These are phyloP conservation scores for Azorinus chamasolen DNA, from an alignment of 2,888 invertebrate genomes.

Conservation along the genomic window DNA sequence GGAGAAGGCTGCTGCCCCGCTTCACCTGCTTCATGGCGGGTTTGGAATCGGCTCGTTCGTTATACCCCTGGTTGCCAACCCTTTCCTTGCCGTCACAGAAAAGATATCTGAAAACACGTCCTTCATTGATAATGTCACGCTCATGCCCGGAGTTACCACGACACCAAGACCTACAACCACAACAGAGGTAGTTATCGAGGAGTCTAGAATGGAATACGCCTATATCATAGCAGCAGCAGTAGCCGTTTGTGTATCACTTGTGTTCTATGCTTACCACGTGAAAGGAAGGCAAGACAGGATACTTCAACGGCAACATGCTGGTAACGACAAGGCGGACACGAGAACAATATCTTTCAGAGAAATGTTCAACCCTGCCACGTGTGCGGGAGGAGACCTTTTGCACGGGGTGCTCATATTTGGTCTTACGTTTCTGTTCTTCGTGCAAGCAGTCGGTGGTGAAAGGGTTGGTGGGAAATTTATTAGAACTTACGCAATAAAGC, in stretches of 20 bases:
- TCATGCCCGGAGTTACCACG: neutral
- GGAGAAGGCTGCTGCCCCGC: conserved; percentile 71
- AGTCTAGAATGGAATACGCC: conserved; percentile 70
- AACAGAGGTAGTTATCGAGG: conserved; percentile 28
- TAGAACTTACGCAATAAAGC: conserved; percentile 70
- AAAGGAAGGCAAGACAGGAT: conserved; percentile 11
- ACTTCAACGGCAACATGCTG: neutral
- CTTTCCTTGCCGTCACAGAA: conserved; percentile 68
- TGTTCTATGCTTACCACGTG: conserved; percentile 67
- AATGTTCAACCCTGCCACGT: conserved; percentile 69
- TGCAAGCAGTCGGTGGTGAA: conserved; percentile 71
- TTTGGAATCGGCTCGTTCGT: conserved; percentile 78
- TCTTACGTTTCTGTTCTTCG: conserved; percentile 68
- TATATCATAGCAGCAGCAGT: conserved; percentile 65
- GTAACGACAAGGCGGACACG: neutral
- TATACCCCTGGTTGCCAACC: conserved; percentile 74
- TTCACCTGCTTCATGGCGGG: conserved; percentile 76
- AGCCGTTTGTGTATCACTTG: conserved; percentile 47
- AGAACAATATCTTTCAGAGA: conserved; percentile 37
- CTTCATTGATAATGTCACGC: neutral
- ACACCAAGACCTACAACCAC: conserved; percentile 6
- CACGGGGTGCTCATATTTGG: conserved; percentile 67
- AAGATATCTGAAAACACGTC: neutral
- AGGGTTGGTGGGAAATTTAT: conserved; percentile 74
- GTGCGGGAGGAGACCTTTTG: conserved; percentile 63